Conservation (phyloP, 2,113 vertebrate species). For the Rattus norvegicus region DNA sequence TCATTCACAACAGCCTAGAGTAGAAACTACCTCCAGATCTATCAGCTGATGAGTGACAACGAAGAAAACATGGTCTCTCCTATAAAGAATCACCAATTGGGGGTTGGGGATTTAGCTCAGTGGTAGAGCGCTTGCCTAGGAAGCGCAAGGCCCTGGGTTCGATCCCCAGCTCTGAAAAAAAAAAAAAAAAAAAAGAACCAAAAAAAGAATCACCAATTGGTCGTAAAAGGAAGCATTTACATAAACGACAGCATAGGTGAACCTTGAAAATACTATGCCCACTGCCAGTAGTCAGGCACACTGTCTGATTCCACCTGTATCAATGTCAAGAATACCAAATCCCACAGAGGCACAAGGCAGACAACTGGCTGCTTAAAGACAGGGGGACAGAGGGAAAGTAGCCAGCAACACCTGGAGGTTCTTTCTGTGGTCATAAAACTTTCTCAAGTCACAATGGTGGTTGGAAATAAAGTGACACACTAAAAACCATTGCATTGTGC, state of each 20-base stretch:
- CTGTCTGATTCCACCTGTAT: background rate
- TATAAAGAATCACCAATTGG: background rate
- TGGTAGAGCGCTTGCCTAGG: too few relatives aligned
- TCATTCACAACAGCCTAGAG: background rate
- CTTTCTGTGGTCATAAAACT: background rate
- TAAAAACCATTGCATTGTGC: background rate
- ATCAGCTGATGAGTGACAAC: background rate
- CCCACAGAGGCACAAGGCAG: background rate
- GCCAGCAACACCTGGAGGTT: background rate
- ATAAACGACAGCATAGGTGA: background rate
- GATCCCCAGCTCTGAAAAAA: too few relatives aligned
- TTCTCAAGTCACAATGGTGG: background rate
- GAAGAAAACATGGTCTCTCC: background rate
- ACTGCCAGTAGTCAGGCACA: background rate
- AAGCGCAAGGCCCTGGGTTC: too few relatives aligned
- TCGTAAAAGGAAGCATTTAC: background rate
- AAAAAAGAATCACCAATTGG: background rate
- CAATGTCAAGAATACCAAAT: background rate
- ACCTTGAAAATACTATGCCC: background rate
- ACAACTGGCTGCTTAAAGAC: background rate
- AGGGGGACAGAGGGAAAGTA: too few relatives aligned
- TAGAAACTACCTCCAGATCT: background rate
- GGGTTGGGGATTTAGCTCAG: too few relatives aligned
- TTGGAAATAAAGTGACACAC: background rate
- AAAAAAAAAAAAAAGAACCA: too few relatives aligned